These are phyloP conservation scores for Sminthurinus aureus DNA, from an alignment of 2,888 invertebrate genomes.

Conservation along the genomic window DNA sequence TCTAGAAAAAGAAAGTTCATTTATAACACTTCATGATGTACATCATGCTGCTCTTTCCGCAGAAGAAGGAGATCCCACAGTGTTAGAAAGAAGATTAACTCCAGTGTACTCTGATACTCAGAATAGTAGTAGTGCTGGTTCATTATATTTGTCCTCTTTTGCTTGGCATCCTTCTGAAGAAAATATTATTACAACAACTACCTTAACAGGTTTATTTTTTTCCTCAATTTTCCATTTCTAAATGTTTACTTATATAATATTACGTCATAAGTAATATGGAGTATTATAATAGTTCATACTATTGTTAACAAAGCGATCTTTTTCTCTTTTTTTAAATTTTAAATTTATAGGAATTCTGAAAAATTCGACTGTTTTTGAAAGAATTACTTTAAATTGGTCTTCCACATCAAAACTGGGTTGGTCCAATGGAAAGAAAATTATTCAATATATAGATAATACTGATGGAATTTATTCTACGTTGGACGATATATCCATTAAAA, in stretches of 20 bases:
- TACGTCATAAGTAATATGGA: too few relatives aligned
- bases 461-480: slow-evolving; percentile 67
- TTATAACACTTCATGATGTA: slow-evolving; percentile 85
- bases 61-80: slow-evolving; percentile 79
- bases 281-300: too few relatives aligned
- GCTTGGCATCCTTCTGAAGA: slow-evolving; percentile 88
- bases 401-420: slow-evolving; percentile 76
- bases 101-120: slow-evolving; percentile 63
- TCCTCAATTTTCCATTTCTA: too few relatives aligned
- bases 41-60: slow-evolving; percentile 72
- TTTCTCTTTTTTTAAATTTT: too few relatives aligned
- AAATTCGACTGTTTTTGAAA: slow-evolving; percentile 81
- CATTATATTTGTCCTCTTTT: slow-evolving; percentile 72
- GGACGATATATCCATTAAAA: slow-evolving; percentile 76
- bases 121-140: slow-evolving; percentile 58
- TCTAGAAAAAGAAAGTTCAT: slow-evolving; percentile 78
- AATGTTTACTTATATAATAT: too few relatives aligned
- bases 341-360: slow-evolving; percentile 68
- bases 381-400: slow-evolving; percentile 84
- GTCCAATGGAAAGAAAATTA: slow-evolving; percentile 75
- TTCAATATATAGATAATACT: slow-evolving; percentile 70
- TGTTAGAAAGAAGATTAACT: slow-evolving; percentile 72
- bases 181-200: slow-evolving; percentile 71
- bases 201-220: slow-evolving; percentile 43
- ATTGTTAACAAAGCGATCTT: too few relatives aligned